Percentiles rank a stretch among this genome's conserved stretches.
phyloP scores from a whole-genome alignment of 53 echinoderm and acorn worm genomes.

The Stichopus horrens region DNA sequence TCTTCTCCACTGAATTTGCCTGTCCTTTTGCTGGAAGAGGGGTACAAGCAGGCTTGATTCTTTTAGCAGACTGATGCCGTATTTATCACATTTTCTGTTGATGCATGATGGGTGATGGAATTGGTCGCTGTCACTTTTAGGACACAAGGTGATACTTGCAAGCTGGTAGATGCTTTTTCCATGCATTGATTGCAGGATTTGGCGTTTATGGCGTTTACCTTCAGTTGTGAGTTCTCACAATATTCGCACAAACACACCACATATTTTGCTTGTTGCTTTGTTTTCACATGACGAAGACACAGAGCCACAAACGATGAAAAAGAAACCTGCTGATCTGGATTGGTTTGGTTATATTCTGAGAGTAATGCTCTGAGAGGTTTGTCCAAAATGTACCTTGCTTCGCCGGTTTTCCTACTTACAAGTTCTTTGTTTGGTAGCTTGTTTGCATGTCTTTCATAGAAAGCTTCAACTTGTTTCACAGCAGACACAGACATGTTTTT shows the following conservation, averaged over 20 bases:
- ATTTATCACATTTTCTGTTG: constrained; percentile 35
- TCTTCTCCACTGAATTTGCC: constrained; percentile 39
- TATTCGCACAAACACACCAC: constrained; percentile 65
- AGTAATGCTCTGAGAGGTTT: constrained; percentile 4
- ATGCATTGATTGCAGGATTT: constrained; percentile 6
- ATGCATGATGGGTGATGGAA: constrained; percentile 51
- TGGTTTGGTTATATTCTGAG: constrained; percentile 32
- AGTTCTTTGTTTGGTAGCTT: constrained; percentile 63
- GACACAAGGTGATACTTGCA: constrained; percentile 39
- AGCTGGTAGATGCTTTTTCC: constrained; percentile 46
- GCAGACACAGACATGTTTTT: constrained; percentile 30
- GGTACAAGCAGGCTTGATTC: not conserved
- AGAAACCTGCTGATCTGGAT: constrained; percentile 53
- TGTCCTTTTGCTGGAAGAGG: not conserved
- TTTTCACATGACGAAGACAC: constrained; percentile 58
- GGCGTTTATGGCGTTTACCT: constrained; percentile 48
- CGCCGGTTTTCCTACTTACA: constrained; percentile 57
- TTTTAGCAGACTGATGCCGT: constrained; percentile 47
- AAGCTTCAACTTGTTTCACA: constrained; percentile 10
- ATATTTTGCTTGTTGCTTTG: constrained; percentile 49
- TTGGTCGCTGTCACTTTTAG: constrained; percentile 23
- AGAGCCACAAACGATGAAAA: constrained; percentile 42
- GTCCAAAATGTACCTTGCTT: constrained; percentile 44
- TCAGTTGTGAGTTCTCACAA: constrained; percentile 62
- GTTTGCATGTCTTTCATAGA: constrained; percentile 50